Conservation (phyloP, 1,140 invertebrate genomes). For the Apolygus lucorum region DNA sequence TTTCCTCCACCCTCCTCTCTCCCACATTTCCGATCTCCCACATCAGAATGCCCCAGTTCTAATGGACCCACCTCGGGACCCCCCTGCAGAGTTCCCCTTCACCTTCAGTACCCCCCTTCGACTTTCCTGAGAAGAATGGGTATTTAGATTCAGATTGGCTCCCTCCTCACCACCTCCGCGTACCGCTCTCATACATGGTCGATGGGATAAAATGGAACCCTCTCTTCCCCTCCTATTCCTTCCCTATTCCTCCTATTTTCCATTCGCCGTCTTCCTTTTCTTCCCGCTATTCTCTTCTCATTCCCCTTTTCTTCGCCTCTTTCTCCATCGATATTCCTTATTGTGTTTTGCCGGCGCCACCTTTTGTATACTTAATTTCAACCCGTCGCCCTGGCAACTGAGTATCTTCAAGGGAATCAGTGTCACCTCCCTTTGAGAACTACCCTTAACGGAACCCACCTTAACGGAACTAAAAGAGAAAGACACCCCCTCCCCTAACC, state of each 20-base stretch:
- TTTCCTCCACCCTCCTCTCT: background rate
- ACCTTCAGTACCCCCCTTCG: background rate
- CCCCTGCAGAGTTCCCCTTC: background rate
- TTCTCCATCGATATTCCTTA: slow-evolving; percentile 17
- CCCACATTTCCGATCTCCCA: background rate
- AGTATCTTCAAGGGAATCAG: background rate
- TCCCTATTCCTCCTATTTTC: slow-evolving; percentile 27
- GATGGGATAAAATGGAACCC: slow-evolving; percentile 20
- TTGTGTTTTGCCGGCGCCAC: background rate
- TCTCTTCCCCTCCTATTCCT: slow-evolving; percentile 21
- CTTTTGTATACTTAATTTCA: background rate
- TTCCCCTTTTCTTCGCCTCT: slow-evolving; percentile 26
- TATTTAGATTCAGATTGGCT: slow-evolving; percentile 31
- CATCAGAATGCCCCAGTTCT: background rate
- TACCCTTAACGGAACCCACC: background rate
- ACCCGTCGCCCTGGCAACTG: background rate
- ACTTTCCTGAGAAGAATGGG: slow-evolving; percentile 7
- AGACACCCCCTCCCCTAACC: too few relatives aligned
- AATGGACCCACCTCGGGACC: slow-evolving; percentile 8
- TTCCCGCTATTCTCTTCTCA: background rate
- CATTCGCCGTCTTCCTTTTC: background rate
- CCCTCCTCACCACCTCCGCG: slow-evolving; percentile 29
- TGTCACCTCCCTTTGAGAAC: background rate
- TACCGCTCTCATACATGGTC: background rate
- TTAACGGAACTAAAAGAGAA: too few relatives aligned